phyloP scores from a whole-genome alignment of 1,140 invertebrate species.

The Piezodorus guildinii region DNA sequence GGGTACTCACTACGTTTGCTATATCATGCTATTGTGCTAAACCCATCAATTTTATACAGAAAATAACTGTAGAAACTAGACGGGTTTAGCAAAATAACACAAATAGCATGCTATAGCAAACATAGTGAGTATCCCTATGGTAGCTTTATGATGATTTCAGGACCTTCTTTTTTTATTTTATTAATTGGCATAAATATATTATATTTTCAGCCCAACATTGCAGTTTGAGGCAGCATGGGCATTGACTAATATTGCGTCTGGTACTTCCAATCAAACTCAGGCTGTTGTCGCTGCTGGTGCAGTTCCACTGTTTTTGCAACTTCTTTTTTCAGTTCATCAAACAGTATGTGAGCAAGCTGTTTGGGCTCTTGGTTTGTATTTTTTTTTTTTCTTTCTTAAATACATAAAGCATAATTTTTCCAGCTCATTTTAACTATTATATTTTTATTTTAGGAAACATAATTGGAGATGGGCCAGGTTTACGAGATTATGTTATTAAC shows the following conservation, averaged over 20 bases:
- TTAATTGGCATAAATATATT: neutral
- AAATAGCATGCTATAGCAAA: no score
- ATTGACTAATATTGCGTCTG: slow-evolving; percentile 96
- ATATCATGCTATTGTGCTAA: no score
- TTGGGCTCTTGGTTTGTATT: slow-evolving; percentile 85
- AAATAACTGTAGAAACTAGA: no score
- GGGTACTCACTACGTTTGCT: no score
- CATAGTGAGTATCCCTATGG: no score
- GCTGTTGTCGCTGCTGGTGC: slow-evolving; percentile 89
- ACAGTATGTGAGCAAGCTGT: slow-evolving; percentile 99
- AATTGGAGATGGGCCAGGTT: slow-evolving; percentile 75
- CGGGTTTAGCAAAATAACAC: no score
- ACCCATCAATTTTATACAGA: no score
- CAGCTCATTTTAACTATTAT: no score
- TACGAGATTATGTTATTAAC: slow-evolving; percentile 85
- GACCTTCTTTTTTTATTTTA: neutral
- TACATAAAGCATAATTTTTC: no score
- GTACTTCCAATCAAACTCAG: slow-evolving; percentile 91
- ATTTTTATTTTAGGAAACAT: slow-evolving; percentile 19
- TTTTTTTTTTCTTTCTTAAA: no score
- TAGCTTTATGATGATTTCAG: no score
- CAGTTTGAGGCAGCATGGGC: slow-evolving; percentile 99
- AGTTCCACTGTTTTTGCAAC: slow-evolving; percentile 84
- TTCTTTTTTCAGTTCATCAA: slow-evolving; percentile 83
- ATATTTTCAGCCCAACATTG: slow-evolving; percentile 62